Conservation (phyloP, 2,888 invertebrate species). For the Agriopis aurantiaria region DNA sequence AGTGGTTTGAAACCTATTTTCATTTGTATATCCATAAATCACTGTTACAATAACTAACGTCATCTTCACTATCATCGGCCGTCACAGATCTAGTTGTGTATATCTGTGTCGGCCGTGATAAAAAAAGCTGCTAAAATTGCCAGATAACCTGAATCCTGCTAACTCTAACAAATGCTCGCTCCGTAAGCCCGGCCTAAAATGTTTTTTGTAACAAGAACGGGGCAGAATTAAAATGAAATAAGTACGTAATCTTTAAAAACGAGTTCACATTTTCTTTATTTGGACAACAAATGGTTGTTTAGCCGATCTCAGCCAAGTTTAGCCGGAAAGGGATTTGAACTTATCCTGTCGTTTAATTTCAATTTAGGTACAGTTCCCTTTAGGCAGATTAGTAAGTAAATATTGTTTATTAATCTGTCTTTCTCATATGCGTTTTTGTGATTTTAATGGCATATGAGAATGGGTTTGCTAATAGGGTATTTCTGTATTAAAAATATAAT, state of each 20-base stretch:
- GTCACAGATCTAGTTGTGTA: too few relatives aligned
- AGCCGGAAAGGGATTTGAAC: conserved; percentile 20
- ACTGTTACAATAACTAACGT: neutral
- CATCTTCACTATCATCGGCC: neutral
- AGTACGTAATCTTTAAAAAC: conserved; percentile 50
- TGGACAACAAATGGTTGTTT: conserved; percentile 48
- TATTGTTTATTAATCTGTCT: neutral
- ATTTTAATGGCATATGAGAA: too few relatives aligned
- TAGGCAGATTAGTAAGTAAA: neutral
- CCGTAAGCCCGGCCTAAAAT: conserved; percentile 29
- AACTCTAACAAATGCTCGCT: conserved; percentile 30
- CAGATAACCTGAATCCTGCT: conserved; percentile 28
- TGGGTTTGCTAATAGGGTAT: too few relatives aligned
- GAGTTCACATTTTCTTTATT: conserved; percentile 46
- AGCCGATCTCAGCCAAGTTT: conserved; percentile 30
- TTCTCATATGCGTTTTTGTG: neutral
- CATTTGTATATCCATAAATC: too few relatives aligned
- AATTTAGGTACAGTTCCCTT: conserved; percentile 7
- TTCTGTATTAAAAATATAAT: too few relatives aligned
- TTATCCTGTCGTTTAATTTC: conserved; percentile 31
- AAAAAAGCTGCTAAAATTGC: conserved; percentile 17
- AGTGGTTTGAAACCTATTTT: too few relatives aligned
- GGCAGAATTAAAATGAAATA: conserved; percentile 35
- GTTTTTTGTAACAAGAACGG: conserved; percentile 23
- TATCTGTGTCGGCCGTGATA: neutral